A percentile compares a stretch with the other conserved stretches of the same genome.
phyloP scores from a whole-genome alignment of 1,140 invertebrate genomes.

The Aphaenogaster floridana region DNA sequence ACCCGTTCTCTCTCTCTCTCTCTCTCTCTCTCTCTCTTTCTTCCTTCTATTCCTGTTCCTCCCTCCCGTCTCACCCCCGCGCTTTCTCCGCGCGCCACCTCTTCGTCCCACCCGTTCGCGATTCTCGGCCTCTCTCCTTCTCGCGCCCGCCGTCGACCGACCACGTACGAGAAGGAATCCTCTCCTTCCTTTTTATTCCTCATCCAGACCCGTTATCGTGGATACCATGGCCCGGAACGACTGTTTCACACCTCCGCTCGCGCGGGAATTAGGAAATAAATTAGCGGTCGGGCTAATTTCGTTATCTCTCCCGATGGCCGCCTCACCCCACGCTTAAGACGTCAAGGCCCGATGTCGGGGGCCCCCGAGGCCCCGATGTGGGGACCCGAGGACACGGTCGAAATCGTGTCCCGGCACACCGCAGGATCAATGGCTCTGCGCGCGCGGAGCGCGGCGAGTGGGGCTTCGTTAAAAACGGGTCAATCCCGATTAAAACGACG shows the following conservation, averaged over 20 bases:
- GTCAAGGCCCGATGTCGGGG: constrained; percentile 78
- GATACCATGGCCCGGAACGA: constrained; percentile 82
- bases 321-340: constrained; percentile 81
- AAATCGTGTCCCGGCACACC: constrained; percentile 65
- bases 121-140: constrained; percentile 44
- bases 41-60: constrained; percentile 55
- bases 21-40: constrained; percentile 29
- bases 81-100: constrained; percentile 69
- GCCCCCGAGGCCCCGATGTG: constrained; percentile 36
- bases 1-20: constrained; percentile 55
- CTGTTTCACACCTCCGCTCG: constrained; percentile 86
- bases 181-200: constrained; percentile 70
- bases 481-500: constrained; percentile 65
- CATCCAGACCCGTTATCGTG: constrained; percentile 74
- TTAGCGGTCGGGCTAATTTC: constrained; percentile 86
- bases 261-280: constrained; percentile 86
- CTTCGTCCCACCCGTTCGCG: background rate
- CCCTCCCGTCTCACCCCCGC: constrained; percentile 24
- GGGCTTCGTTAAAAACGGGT: constrained; percentile 73
- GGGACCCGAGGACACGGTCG: constrained; percentile 67
- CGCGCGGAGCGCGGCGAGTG: constrained; percentile 39
- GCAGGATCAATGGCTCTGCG: constrained; percentile 70
- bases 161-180: constrained; percentile 62
- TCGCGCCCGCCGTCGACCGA: constrained; percentile 48
- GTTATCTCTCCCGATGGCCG: constrained; percentile 83